These are phyloP conservation scores for Drosophila birchii DNA, from an alignment of 2,888 invertebrate species.

Conservation along the genomic window DNA sequence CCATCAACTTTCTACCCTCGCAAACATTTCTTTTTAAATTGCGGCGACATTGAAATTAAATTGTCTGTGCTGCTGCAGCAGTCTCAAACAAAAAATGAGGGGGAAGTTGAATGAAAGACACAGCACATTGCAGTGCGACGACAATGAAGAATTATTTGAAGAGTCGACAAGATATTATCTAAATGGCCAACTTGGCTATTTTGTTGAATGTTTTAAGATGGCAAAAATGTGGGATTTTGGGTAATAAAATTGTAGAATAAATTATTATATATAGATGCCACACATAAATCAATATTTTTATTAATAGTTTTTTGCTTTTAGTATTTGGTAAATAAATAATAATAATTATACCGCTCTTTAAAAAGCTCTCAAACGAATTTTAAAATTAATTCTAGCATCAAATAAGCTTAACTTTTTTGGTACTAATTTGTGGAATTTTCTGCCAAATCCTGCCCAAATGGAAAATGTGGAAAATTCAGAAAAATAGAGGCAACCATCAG, in stretches of 20 bases:
- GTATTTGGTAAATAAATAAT: background rate
- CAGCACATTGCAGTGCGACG: constrained; percentile 23
- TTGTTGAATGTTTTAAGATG: background rate
- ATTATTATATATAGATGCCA: background rate
- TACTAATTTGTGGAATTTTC: background rate
- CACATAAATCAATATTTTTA: background rate
- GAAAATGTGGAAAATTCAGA: constrained; percentile 8
- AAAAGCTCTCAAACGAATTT: background rate
- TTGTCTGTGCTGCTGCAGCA: constrained; percentile 63
- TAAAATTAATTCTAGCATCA: background rate
- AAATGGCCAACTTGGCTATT: constrained; percentile 30
- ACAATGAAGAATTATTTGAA: constrained; percentile 28
- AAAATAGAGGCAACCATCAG: constrained; percentile 16
- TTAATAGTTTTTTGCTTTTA: background rate
- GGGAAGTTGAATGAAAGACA: constrained; percentile 9
- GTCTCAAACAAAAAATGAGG: constrained; percentile 14
- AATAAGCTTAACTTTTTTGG: constrained; percentile 1
- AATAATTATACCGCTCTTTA: too few relatives aligned
- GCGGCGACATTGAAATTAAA: constrained; percentile 77
- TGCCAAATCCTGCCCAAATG: constrained; percentile 1
- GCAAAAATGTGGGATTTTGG: background rate
- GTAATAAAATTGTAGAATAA: background rate
- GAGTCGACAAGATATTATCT: constrained; percentile 29
- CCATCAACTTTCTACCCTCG: constrained; percentile 50
- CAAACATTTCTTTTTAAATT: constrained; percentile 39